Conservation (phyloP, 2,797 vertebrate species). For the Melanotaenia trifasciata region DNA sequence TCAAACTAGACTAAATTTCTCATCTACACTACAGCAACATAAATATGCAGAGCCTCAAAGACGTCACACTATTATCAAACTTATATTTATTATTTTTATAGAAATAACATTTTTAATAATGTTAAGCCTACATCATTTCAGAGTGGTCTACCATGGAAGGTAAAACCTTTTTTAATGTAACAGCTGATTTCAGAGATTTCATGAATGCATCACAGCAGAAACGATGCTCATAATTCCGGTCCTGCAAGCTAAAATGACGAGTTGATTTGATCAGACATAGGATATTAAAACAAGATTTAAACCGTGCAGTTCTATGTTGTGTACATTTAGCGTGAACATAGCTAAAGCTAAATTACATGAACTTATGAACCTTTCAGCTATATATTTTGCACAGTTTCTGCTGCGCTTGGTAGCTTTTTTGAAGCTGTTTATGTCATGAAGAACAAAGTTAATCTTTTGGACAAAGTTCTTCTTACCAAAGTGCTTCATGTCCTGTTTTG, state of each 20-base stretch:
- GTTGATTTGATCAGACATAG: background rate
- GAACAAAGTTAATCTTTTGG: constrained; percentile 33
- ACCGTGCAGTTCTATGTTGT: background rate
- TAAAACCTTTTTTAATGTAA: background rate
- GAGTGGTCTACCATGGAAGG: background rate
- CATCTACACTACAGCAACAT: background rate
- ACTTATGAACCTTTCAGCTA: background rate
- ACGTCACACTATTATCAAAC: background rate
- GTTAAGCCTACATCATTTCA: background rate
- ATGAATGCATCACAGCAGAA: background rate
- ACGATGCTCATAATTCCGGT: background rate
- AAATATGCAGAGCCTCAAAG: background rate
- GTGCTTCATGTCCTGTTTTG: constrained; percentile 67
- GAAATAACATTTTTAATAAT: background rate
- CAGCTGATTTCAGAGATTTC: background rate
- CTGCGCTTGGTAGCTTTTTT: background rate
- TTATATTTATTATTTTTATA: background rate
- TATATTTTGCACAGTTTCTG: background rate
- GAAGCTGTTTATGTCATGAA: constrained; percentile 11
- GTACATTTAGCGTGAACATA: background rate
- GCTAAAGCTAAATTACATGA: too few species aligned
- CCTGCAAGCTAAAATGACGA: background rate
- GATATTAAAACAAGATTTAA: background rate
- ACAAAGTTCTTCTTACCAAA: constrained; percentile 37
- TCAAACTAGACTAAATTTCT: background rate